These are phyloP conservation scores for Amblyjoppa fuscipennis DNA, from an alignment of 2,888 invertebrate genomes.

Conservation along the genomic window DNA sequence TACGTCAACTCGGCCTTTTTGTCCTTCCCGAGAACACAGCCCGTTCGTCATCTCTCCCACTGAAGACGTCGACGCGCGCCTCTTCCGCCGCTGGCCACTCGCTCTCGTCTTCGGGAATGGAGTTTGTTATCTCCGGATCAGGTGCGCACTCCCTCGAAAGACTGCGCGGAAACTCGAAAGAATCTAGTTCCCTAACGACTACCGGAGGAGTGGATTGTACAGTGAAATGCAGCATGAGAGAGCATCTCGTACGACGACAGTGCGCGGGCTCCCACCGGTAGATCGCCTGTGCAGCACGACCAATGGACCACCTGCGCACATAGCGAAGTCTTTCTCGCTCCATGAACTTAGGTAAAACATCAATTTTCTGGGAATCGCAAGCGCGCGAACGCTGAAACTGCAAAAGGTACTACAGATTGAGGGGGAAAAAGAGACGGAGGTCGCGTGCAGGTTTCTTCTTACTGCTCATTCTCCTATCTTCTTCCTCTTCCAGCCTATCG, in stretches of 20 bases:
- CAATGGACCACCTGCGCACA: conserved; percentile 32
- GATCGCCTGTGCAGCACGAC: background rate
- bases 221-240: conserved; percentile 8
- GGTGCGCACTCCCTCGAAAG: conserved; percentile 50
- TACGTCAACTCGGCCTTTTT: conserved; percentile 24
- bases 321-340: conserved; percentile 47
- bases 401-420: conserved; percentile 26
- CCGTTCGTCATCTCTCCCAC: conserved; percentile 45
- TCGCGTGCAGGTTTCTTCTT: conserved; percentile 58
- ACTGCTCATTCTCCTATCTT: conserved; percentile 7
- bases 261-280: conserved; percentile 5
- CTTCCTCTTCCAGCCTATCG: conserved; percentile 10
- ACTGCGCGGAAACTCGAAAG: conserved; percentile 59
- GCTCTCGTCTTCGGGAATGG: conserved; percentile 63
- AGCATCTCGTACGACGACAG: conserved; percentile 44
- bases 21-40: background rate
- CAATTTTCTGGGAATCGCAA: conserved; percentile 58
- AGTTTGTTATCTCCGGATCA: conserved; percentile 71
- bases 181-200: conserved; percentile 70
- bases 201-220: conserved; percentile 33
- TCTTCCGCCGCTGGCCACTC: background rate
- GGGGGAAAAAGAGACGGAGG: background rate
- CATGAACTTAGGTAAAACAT: conserved; percentile 69
- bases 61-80: background rate
- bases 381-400: conserved; percentile 19